Conservation (phyloP, 2,113 vertebrate genomes). For the Micromys minutus region DNA sequence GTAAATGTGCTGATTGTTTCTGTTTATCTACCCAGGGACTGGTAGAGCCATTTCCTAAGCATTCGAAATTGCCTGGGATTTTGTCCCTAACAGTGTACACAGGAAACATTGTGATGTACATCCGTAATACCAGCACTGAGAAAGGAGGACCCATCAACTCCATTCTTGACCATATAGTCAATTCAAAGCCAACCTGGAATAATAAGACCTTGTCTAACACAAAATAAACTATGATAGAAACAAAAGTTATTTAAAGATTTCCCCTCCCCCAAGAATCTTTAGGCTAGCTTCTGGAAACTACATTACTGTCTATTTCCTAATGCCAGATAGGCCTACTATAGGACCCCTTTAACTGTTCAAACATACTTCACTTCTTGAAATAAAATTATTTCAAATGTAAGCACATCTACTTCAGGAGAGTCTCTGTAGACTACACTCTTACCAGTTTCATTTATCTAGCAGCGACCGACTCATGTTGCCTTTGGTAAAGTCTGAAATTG, state of each 20-base stretch:
- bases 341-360: neutral
- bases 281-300: conserved; percentile 5
- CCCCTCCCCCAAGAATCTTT: neutral
- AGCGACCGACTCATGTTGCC: neutral
- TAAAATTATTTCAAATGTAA: conserved; percentile 29
- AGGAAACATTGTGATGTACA: neutral
- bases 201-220: neutral
- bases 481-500: neutral
- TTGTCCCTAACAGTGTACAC: neutral
- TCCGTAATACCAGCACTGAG: neutral
- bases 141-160: neutral
- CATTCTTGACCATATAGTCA: neutral
- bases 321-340: neutral
- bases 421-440: neutral
- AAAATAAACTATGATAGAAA: neutral
- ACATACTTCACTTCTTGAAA: neutral
- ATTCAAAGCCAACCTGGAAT: neutral
- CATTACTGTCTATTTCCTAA: neutral
- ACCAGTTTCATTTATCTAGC: neutral
- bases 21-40: neutral
- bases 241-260: conserved; percentile 8
- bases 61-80: neutral
- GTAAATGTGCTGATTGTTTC: neutral
- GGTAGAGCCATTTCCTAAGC: neutral
- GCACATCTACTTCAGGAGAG: neutral